These are phyloP conservation scores for Arothron firmamentum DNA, from an alignment of 2,113 vertebrate species.

Conservation along the genomic window DNA sequence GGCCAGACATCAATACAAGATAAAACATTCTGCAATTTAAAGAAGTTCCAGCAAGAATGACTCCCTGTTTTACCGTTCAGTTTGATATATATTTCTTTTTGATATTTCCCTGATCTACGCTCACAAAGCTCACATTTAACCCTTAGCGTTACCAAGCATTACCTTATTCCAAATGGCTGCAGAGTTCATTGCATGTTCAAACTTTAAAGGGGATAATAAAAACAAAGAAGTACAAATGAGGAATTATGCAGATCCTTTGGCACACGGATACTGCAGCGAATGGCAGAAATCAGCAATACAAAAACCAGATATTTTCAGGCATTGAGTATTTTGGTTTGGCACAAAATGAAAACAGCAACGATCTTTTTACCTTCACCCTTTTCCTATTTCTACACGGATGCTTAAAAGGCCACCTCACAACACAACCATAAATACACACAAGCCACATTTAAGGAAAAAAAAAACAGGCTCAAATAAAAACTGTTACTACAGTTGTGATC, in stretches of 20 bases:
- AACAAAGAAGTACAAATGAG: slow-evolving; percentile 64
- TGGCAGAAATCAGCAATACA: slow-evolving; percentile 55
- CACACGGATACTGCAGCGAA: slow-evolving; percentile 55
- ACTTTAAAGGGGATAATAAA: slow-evolving; percentile 68
- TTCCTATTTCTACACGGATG: slow-evolving; percentile 42
- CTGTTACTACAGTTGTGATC: slow-evolving; percentile 59
- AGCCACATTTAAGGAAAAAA: slow-evolving; percentile 45
- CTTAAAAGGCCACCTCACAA: slow-evolving; percentile 62
- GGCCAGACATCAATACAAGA: slow-evolving; percentile 64
- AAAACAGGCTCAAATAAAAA: slow-evolving; percentile 59
- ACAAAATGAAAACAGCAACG: slow-evolving; percentile 46
- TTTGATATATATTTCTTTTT: slow-evolving; percentile 36
- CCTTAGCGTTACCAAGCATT: slow-evolving; percentile 40
- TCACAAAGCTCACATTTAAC: slow-evolving; percentile 49
- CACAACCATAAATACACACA: slow-evolving; percentile 69
- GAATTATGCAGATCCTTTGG: slow-evolving; percentile 39
- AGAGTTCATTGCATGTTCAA: slow-evolving; percentile 62
- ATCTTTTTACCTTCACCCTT: slow-evolving; percentile 26
- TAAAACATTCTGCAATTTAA: slow-evolving; percentile 54
- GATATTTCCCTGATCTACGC: slow-evolving; percentile 64
- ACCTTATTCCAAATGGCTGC: slow-evolving; percentile 60
- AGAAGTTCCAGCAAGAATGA: slow-evolving; percentile 61
- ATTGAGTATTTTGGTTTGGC: slow-evolving; percentile 60
- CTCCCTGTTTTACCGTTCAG: slow-evolving; percentile 65
- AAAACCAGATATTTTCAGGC: slow-evolving; percentile 52